Evolutionary conservation across 2,888 invertebrate genomes (phyloP).

Genomic region (Halictus ligatus): DNA sequence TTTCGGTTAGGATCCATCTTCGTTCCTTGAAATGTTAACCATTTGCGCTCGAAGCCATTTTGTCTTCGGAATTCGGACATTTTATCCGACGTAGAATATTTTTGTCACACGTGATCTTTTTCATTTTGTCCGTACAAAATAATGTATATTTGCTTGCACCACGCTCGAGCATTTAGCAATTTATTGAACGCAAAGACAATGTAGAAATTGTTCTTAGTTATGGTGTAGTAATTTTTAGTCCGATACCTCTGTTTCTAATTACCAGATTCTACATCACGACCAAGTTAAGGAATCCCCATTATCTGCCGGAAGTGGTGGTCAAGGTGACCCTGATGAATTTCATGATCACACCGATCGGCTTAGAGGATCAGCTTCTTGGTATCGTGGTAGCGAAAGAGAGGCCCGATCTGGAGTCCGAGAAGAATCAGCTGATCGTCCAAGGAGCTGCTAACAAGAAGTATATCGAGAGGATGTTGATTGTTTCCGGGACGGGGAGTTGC

Average conservation of each 20-base stretch:
- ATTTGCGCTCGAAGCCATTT: not conserved
- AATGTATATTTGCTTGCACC: too few relatives aligned
- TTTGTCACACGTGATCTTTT: too few relatives aligned
- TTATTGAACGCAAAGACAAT: not conserved
- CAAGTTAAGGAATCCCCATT: conserved; percentile 96
- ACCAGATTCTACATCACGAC: conserved; percentile 96
- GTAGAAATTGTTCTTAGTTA: not conserved
- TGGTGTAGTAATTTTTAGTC: too few relatives aligned
- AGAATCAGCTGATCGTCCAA: conserved; percentile 94
- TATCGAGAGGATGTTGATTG: not conserved
- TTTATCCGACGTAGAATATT: too few relatives aligned
- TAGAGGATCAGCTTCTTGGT: conserved; percentile 95
- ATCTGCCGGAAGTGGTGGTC: conserved; percentile 96
- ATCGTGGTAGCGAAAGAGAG: conserved; percentile 96
- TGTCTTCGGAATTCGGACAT: not conserved
- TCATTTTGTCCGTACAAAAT: too few relatives aligned
- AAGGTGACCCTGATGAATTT: conserved; percentile 97
- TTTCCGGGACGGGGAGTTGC: not conserved
- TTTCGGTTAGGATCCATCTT: conserved; percentile 87
- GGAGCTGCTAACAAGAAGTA: conserved; percentile 92
- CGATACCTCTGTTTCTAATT: conserved; percentile 26
- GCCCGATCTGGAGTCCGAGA: conserved; percentile 96
- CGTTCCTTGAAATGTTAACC: not conserved
- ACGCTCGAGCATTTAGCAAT: too few relatives aligned
- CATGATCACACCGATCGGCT: conserved; percentile 95